A percentile compares a stretch with the other conserved stretches of the same genome.
Conservation (phyloP, 2,888 invertebrate species). For the Aspidapion aeneum region DNA sequence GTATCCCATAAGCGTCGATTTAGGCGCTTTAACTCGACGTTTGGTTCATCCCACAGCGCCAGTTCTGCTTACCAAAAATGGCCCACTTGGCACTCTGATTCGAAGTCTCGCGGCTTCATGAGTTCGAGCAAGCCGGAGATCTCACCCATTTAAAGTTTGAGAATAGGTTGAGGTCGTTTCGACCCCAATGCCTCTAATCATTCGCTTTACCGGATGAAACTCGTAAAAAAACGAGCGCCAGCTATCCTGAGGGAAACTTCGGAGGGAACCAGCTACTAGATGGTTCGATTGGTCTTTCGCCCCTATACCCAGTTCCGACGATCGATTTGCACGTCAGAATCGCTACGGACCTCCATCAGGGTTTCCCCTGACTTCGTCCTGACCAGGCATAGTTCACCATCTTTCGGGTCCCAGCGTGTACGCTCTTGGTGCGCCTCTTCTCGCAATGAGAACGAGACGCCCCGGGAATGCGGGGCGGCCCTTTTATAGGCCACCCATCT, state of each 20-base stretch:
- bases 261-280: slow-evolving; percentile 75
- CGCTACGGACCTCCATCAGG: slow-evolving; percentile 69
- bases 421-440: slow-evolving; percentile 58
- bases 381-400: slow-evolving; percentile 71
- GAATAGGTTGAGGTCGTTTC: slow-evolving; percentile 71
- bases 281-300: slow-evolving; percentile 70
- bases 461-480: slow-evolving; percentile 44
- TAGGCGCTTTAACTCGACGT: slow-evolving; percentile 64
- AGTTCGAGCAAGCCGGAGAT: slow-evolving; percentile 55
- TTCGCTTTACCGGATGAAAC: slow-evolving; percentile 71
- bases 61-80: slow-evolving; percentile 77
- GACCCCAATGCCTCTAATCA: slow-evolving; percentile 69
- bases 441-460: slow-evolving; percentile 50
- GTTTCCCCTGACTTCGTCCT: slow-evolving; percentile 67
- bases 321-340: slow-evolving; percentile 79
- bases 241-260: slow-evolving; percentile 69
- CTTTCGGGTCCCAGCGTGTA: slow-evolving; percentile 66
- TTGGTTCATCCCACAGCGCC: slow-evolving; percentile 76
- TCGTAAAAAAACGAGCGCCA: slow-evolving; percentile 42
- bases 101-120: slow-evolving; percentile 22
- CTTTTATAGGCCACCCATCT: slow-evolving; percentile 42
- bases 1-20: slow-evolving; percentile 59
- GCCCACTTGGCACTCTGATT: slow-evolving; percentile 60
- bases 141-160: slow-evolving; percentile 76
- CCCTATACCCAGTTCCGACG: slow-evolving; percentile 72